A percentile compares a stretch with the other conserved stretches of the same genome.
Evolutionary conservation across 92 coral and sea anemone species (phyloP).

Genomic region (Anthopleura xanthogrammica): DNA sequence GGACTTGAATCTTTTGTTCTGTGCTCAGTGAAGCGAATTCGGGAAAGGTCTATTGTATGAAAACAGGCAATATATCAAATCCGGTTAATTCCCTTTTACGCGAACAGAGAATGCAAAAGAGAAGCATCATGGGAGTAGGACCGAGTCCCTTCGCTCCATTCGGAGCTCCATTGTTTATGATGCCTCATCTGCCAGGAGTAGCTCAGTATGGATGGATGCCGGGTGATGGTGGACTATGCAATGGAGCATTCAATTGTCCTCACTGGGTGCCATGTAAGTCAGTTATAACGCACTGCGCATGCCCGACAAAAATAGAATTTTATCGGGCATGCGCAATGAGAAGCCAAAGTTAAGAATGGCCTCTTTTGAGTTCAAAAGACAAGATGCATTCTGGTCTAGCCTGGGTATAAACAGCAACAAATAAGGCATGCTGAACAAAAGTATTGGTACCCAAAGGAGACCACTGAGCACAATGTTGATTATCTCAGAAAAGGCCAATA

Average conservation of each 20-base stretch:
- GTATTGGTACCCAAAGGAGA: too few relatives aligned
- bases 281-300: not conserved
- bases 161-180: conserved; percentile 8
- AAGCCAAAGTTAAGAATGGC: not conserved
- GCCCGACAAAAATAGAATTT: too few relatives aligned
- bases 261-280: conserved; percentile 26
- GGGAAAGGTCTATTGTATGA: too few relatives aligned
- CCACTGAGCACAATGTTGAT: too few relatives aligned
- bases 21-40: too few relatives aligned
- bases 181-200: conserved; percentile 8
- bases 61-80: not conserved
- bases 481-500: too few relatives aligned
- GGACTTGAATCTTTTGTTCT: too few relatives aligned
- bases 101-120: not conserved
- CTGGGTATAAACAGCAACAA: too few relatives aligned
- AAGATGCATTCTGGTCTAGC: too few relatives aligned
- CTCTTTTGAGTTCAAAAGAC: too few relatives aligned
- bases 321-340: not conserved
- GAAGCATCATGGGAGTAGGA: conserved; percentile 4
- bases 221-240: conserved; percentile 23
- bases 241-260: conserved; percentile 18
- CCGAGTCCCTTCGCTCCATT: not conserved
- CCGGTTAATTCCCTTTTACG: not conserved
- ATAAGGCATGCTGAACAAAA: too few relatives aligned
- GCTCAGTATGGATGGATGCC: conserved; percentile 11